Conservation (phyloP, 1,140 invertebrate species). For the Drosophila micromelanica region DNA sequence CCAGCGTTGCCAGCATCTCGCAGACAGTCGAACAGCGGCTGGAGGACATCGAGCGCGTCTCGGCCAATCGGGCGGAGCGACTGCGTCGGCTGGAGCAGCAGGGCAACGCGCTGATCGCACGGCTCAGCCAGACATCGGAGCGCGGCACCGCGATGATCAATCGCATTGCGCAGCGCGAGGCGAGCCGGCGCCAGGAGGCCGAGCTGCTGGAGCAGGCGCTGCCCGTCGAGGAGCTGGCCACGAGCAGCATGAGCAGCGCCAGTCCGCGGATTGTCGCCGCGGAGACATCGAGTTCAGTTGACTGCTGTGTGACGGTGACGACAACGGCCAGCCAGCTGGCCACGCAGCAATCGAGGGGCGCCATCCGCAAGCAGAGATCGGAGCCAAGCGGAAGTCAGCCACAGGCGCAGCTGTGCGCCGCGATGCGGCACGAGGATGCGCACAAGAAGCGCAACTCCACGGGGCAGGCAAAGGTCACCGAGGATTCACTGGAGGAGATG, state of each 20-base stretch:
- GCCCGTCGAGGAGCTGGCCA: conserved; percentile 39
- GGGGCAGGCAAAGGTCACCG: too few relatives aligned
- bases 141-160: conserved; percentile 84
- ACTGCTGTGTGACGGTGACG: conserved; percentile 64
- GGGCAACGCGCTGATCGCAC: conserved; percentile 88
- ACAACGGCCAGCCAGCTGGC: conserved; percentile 68
- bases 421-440: conserved; percentile 56
- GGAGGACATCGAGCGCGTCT: conserved; percentile 85
- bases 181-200: conserved; percentile 65
- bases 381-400: conserved; percentile 33
- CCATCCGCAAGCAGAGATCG: conserved; percentile 54
- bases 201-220: conserved; percentile 56
- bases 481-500: conserved; percentile 66
- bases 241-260: conserved; percentile 48
- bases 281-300: conserved; percentile 42
- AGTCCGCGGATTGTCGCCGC: conserved; percentile 48
- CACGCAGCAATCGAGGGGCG: conserved; percentile 64
- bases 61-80: conserved; percentile 86
- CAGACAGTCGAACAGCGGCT: conserved; percentile 79
- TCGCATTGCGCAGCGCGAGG: conserved; percentile 69
- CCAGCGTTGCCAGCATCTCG: conserved; percentile 39
- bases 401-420: conserved; percentile 59
- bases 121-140: conserved; percentile 85
- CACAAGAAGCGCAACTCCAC: conserved; percentile 38
- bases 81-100: conserved; percentile 89